Evolutionary conservation across 2,113 vertebrate genomes (phyloP).

Genomic region (Chitala chitala): DNA sequence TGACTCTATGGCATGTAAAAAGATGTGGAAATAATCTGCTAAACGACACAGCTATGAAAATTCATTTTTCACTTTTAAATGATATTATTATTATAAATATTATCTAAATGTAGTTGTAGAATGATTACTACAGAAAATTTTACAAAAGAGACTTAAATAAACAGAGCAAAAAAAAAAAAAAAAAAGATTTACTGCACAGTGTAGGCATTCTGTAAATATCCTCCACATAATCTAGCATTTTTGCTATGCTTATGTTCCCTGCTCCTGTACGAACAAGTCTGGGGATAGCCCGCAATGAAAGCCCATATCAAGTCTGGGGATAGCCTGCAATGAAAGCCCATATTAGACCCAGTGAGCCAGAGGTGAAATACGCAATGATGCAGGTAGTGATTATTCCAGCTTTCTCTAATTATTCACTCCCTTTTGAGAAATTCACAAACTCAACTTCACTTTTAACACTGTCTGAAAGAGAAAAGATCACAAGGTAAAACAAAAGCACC

Average conservation of each 20-base stretch:
- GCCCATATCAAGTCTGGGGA: constrained; percentile 29
- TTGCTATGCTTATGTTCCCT: constrained; percentile 24
- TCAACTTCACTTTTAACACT: background rate
- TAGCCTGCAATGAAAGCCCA: constrained; percentile 23
- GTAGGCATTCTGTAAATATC: constrained; percentile 19
- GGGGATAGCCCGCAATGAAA: constrained; percentile 19
- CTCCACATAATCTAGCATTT: constrained; percentile 10
- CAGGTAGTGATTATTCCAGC: constrained; percentile 17
- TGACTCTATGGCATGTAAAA: no score
- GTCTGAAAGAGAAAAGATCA: constrained; percentile 1
- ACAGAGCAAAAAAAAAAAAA: background rate
- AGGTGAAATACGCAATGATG: constrained; percentile 15
- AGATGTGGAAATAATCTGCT: background rate
- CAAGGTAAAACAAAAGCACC: constrained; percentile 6
- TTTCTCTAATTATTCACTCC: constrained; percentile 25
- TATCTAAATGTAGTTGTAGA: no score
- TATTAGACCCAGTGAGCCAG: constrained; percentile 14
- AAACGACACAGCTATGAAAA: background rate
- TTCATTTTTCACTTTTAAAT: no score
- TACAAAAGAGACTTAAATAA: background rate
- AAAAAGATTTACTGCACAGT: constrained; percentile 17
- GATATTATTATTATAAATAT: no score
- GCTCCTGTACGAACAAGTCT: constrained; percentile 31
- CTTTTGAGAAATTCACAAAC: constrained; percentile 7
- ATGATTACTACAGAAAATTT: no score